Base-by-base conservation (phyloP, 1,140 invertebrate species). In the Brachionus sp. region DNA sequence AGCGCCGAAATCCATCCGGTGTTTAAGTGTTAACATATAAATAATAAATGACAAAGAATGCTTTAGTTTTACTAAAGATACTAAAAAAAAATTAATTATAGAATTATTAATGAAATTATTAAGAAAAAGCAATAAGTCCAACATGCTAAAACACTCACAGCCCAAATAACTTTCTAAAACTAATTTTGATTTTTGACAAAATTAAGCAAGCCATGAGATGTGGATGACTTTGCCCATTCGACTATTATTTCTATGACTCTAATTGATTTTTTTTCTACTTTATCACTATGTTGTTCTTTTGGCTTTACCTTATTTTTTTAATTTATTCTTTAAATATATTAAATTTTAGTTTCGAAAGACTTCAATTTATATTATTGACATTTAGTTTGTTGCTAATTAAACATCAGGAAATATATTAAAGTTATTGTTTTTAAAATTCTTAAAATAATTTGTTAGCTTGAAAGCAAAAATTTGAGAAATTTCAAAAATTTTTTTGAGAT, bases 111-210 rank as follows among this genome's bases (percentile, higher is more conserved):
- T 12, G 23, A 9, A 10, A 75, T 50, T 1, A 75, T 42, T 75
- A 75, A 50, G 42, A 42, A 42, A 50, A 50, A 42, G 29, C 70
- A 75, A 50, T 75, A 75, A 7, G 7, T 39, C 70, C 39, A 75
- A 42, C 39, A 19, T 19, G 33, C 37, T 25, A 75, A 39, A 16
- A 39, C 42, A 50, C 4, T 33, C 13, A 75, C 5, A 7, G 70
- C 19, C 70, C 70, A 75, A 5, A 75, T 6, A 23, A 75, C 35
- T 44, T 50, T 42, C 23, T 39, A 25, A 39, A 75, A 12, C 2
- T 9, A 2, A 42, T 23, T 42, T 42, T 42, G 19, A 25, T 50
- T 75, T 19, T 33, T 33, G 0, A 25, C 29, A 0, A 75, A 25
- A 50, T 39, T 75, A 19, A 33, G 39, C 37, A 75, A 19, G 7